Base-by-base conservation (phyloP, 2,113 vertebrate species). In the Vidua macroura region DNA sequence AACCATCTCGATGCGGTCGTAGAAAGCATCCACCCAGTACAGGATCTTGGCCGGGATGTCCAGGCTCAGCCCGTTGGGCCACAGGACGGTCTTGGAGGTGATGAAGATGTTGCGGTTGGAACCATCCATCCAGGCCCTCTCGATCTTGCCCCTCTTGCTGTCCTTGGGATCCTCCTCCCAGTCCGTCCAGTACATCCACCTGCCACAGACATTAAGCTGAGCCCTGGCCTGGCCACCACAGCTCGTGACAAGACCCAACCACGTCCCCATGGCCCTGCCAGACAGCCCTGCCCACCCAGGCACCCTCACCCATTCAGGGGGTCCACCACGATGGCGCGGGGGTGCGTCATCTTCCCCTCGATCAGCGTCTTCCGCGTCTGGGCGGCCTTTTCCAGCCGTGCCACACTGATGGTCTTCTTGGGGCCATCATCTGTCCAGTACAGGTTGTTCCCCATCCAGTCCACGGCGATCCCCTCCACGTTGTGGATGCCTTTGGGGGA, bases 181-280 rank as follows among this genome's bases (percentile, higher is more conserved):
- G 98, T 99, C 99, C 0, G 99, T 99, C 99, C 99, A 99, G 97
- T 99, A 99, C 99, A 99, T 99, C 99, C 99, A 99, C 85, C 99
- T 99, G 96, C 46, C 88, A 64, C 5, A 4, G 69, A 78, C 15
- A 25, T 10, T 0, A 6, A 25, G 53, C 44, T 28, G 74, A 90
- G 56, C 25, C 55, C 46, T 2, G 33, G 56, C 11, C 33, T 21
- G 1, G 2, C 11, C 16, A 31, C 16, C 60, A 24, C 55, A 59
- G 59, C 52, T 63, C 0, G 0, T 8, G 64, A 62, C 48, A 35
- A 76, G 21, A 63, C 55, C 41, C 63, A 31, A 27, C 31, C 79
- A 23, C 0, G 0, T 49, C 63, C 48, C 35, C 1, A 2, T 13
- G 64, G 13, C 23, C 35, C 25, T 1, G 0, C 1, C 3, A 84